Percentiles rank a stretch among this genome's conserved stretches.
These are phyloP conservation scores for Microtus pennsylvanicus DNA, from an alignment of 2,113 vertebrate genomes.

Conservation along the genomic window DNA sequence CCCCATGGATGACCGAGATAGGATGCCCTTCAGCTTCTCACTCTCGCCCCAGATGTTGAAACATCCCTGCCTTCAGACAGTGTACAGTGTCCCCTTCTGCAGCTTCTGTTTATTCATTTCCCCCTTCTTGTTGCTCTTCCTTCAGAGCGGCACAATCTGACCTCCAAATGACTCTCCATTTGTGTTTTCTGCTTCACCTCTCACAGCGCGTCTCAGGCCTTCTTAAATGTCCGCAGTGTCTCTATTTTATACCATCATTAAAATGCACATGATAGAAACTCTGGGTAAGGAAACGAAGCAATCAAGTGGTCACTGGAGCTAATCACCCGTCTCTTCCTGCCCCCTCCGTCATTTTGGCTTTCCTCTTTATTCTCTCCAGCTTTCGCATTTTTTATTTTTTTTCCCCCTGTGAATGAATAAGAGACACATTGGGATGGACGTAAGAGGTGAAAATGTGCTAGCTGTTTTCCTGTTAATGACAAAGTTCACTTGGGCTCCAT, in stretches of 20 bases:
- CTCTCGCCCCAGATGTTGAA: not conserved
- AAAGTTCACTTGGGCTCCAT: not conserved
- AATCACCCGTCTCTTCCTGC: not conserved
- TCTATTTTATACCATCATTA: not conserved
- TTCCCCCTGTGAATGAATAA: not conserved
- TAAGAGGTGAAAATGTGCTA: not conserved
- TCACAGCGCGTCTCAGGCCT: not conserved
- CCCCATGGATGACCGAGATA: not conserved
- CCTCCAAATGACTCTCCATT: not conserved
- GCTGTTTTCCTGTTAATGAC: not conserved
- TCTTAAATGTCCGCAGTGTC: not conserved
- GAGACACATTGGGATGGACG: not conserved
- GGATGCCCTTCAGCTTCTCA: not conserved
- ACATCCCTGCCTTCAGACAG: not conserved
- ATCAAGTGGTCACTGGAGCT: not conserved
- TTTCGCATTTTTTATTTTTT: constrained; percentile 1
- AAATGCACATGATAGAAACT: not conserved
- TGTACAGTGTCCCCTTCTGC: not conserved
- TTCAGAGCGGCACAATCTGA: not conserved
- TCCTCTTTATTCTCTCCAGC: not conserved
- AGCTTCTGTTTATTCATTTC: not conserved
- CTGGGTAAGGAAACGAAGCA: not conserved
- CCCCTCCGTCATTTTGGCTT: not conserved
- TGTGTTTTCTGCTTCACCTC: not conserved
- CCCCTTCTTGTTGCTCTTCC: not conserved